A percentile compares a stretch with the other conserved stretches of the same genome.
These are phyloP conservation scores for Chauna torquata DNA, from an alignment of 2,113 vertebrate genomes.

Conservation along the genomic window DNA sequence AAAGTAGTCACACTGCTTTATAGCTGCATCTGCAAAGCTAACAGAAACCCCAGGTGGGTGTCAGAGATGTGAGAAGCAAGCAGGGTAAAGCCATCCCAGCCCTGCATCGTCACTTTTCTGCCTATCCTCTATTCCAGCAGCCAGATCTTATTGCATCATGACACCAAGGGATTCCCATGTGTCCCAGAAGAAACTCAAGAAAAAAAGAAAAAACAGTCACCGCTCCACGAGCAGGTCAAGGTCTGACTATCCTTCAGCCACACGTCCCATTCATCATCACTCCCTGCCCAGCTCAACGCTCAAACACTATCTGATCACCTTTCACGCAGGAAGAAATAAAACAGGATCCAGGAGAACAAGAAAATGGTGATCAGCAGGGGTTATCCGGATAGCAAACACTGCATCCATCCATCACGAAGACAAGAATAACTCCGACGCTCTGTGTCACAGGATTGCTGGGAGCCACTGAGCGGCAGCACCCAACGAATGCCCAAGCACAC, in stretches of 20 bases:
- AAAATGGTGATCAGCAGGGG: neutral
- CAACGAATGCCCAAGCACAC: neutral
- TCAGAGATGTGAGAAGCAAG: neutral
- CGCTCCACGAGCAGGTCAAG: neutral
- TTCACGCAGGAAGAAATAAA: neutral
- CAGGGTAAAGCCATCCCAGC: neutral
- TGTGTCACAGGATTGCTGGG: accelerated
- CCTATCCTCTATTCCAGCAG: neutral
- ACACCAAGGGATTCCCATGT: neutral
- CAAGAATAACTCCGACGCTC: neutral
- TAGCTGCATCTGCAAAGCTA: neutral
- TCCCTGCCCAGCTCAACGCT: neutral
- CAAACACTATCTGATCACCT: neutral
- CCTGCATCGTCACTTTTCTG: neutral
- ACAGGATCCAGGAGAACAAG: neutral
- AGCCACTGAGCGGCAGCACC: no score
- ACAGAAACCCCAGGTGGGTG: neutral
- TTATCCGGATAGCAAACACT: neutral
- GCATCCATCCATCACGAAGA: neutral
- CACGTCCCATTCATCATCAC: neutral
- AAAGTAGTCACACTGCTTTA: neutral
- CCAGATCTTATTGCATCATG: neutral
- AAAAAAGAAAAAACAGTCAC: neutral
- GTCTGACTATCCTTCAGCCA: neutral
- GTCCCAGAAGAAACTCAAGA: neutral